phyloP scores from a whole-genome alignment of 2,888 invertebrate genomes.

The Thysanoteuthis rhombus region DNA sequence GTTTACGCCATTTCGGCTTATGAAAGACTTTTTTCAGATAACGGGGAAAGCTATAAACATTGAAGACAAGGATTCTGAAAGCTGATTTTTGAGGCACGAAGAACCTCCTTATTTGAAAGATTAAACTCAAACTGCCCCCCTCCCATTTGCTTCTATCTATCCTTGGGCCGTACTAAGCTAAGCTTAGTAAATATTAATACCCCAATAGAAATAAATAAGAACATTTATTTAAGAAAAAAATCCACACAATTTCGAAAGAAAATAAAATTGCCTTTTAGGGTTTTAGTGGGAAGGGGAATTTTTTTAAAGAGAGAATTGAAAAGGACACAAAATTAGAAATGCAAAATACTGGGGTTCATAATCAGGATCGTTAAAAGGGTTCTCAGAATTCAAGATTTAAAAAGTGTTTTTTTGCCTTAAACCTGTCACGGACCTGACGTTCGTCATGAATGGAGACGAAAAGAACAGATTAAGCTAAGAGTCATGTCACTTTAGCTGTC shows the following conservation, averaged over 20 bases:
- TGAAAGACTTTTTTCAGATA: no score
- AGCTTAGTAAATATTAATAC: not conserved
- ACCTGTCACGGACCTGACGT: not conserved
- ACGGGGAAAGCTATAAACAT: no score
- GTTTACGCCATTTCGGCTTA: no score
- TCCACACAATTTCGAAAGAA: not conserved
- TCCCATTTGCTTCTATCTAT: not conserved
- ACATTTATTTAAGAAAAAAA: not conserved
- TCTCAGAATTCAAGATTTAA: not conserved
- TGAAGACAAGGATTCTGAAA: no score
- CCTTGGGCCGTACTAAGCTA: not conserved
- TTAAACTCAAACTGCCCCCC: not conserved
- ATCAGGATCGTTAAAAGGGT: not conserved
- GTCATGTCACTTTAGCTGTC: not conserved
- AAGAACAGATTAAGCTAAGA: not conserved
- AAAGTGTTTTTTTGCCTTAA: not conserved
- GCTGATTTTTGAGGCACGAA: no score
- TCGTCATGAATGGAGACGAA: not conserved
- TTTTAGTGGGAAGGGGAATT: not conserved
- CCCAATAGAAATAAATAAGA: not conserved
- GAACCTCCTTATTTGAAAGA: no score
- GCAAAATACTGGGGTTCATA: not conserved
- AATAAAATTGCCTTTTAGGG: not conserved
- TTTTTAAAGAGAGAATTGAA: not conserved
- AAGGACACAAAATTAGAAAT: not conserved